These are phyloP conservation scores for Phenacoccus solenopsis DNA, from an alignment of 1,140 invertebrate genomes.

Conservation along the genomic window DNA sequence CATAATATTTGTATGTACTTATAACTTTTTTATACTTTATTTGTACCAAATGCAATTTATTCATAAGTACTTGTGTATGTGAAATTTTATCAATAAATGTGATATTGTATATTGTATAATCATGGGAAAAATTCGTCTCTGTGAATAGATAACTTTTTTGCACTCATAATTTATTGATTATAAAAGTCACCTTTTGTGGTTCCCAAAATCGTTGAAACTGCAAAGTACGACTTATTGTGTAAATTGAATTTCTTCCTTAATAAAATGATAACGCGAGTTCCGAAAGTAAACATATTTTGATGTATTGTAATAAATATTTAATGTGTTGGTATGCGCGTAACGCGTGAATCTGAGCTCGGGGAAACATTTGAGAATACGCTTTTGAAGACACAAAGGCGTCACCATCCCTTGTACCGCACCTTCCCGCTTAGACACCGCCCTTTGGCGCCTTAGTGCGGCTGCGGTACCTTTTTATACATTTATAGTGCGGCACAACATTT, in stretches of 20 bases:
- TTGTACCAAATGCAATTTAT: not conserved
- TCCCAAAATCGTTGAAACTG: too few species aligned
- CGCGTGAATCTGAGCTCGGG: not conserved
- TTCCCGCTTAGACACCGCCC: not conserved
- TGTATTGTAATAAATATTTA: too few species aligned
- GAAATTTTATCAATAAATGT: not conserved
- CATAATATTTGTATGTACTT: not conserved
- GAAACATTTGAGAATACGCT: not conserved
- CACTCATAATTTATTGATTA: too few species aligned
- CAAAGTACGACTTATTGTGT: too few species aligned
- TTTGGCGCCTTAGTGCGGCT: not conserved
- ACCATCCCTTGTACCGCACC: not conserved
- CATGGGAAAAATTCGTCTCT: too few species aligned
- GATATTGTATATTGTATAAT: too few species aligned
- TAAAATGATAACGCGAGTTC: too few species aligned
- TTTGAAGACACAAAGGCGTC: not conserved
- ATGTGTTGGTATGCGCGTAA: too few species aligned
- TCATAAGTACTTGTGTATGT: not conserved
- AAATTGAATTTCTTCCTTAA: too few species aligned
- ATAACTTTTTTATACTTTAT: constrained; percentile 2
- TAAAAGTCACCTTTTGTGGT: too few species aligned
- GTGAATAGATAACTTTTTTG: too few species aligned
- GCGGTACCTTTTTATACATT: not conserved
- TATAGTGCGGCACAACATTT: not conserved
- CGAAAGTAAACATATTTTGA: too few species aligned